Percentiles rank a stretch among this genome's conserved stretches.
Conservation (phyloP, 2,113 vertebrate species). For the Porphyrio hochstetteri region DNA sequence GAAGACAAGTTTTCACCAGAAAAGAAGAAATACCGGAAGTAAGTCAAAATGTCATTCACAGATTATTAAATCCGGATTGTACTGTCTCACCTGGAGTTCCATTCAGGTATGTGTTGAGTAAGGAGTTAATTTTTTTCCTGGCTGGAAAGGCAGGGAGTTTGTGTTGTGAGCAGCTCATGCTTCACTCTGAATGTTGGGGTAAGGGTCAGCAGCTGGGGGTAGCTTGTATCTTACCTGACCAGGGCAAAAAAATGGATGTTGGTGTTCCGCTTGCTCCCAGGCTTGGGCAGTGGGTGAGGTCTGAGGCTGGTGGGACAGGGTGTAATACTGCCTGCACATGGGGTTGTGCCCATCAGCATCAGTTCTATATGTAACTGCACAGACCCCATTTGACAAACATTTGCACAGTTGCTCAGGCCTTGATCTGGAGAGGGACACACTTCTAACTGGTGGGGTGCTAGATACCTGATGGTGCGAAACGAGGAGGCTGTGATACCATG, state of each 20-base stretch:
- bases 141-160: not conserved
- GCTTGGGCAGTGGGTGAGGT: not conserved
- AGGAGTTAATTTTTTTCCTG: not conserved
- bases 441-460: not conserved
- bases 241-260: not conserved
- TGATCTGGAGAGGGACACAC: not conserved
- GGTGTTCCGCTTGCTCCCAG: accelerated
- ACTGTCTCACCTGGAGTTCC: not conserved
- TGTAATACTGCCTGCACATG: accelerated
- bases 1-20: not conserved
- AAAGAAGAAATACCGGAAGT: not conserved
- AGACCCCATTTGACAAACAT: accelerated
- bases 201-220: not conserved
- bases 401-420: not conserved
- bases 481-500: accelerated
- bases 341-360: not conserved
- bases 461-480: not conserved
- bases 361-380: accelerated
- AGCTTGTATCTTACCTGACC: accelerated
- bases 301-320: not conserved
- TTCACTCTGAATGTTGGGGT: accelerated
- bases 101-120: not conserved
- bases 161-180: not conserved
- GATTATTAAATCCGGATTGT: not conserved
- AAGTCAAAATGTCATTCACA: not conserved